Conservation (phyloP, 2,113 vertebrate species). For the Chelonoidis abingdonii region DNA sequence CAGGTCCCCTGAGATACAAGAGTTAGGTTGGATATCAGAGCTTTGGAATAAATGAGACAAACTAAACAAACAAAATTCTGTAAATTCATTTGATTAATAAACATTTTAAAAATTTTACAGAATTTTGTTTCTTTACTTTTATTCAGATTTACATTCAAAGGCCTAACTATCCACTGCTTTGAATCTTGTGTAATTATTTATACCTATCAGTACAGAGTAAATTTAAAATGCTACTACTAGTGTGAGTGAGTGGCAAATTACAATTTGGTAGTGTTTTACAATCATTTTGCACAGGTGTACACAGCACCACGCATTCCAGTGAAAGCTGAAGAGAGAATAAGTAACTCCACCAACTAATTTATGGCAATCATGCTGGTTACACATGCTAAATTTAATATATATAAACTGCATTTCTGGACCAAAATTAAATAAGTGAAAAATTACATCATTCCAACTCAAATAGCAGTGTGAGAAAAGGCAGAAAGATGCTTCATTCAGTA, state of each 20-base stretch:
- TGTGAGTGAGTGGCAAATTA: rapidly evolving
- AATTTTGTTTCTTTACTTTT: background rate
- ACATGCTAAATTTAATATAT: rapidly evolving
- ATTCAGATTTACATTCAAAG: background rate
- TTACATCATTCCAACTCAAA: background rate
- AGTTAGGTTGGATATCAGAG: background rate
- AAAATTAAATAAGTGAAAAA: background rate
- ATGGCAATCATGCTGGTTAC: background rate
- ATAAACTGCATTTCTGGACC: background rate
- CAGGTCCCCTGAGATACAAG: background rate
- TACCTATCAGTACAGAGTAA: background rate
- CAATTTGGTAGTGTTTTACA: background rate
- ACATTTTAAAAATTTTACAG: background rate
- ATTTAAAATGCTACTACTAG: background rate
- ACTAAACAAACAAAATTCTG: background rate
- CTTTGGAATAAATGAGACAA: background rate
- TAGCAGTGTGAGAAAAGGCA: background rate
- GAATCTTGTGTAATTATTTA: background rate
- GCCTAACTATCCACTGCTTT: background rate
- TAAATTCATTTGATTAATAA: background rate
- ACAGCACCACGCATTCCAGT: background rate
- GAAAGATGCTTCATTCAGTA: background rate
- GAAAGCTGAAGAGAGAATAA: background rate
- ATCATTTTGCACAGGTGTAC: background rate
- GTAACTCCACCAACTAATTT: background rate